A percentile compares a stretch with the other conserved stretches of the same genome.
Evolutionary conservation across 2,888 invertebrate species (phyloP).

Genomic region (Oscheius onirici): DNA sequence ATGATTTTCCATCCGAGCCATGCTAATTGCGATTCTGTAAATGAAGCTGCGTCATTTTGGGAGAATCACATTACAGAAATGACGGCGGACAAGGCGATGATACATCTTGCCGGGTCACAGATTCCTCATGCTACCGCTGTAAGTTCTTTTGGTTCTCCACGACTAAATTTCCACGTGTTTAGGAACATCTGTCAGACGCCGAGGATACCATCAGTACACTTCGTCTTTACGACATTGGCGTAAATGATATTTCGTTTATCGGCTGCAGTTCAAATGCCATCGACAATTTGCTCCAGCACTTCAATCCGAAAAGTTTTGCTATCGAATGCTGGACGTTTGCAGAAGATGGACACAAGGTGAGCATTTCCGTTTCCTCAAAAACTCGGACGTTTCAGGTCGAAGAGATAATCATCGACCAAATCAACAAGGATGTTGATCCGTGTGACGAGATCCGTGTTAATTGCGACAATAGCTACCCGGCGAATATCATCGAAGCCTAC

Average conservation of each 20-base stretch:
- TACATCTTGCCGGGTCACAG: conserved; percentile 5
- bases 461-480: neutral
- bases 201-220: neutral
- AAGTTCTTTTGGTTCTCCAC: neutral
- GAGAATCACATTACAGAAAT: neutral
- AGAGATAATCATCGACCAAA: conserved; percentile 8
- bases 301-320: neutral
- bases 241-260: neutral
- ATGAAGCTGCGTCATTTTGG: conserved; percentile 1
- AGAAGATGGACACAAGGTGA: neutral
- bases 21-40: neutral
- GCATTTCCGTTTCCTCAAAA: no score
- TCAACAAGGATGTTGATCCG: neutral
- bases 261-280: conserved; percentile 5
- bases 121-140: conserved; percentile 2
- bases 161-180: neutral
- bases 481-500: neutral
- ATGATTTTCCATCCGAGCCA: neutral
- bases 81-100: neutral
- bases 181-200: conserved; percentile 1
- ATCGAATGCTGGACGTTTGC: neutral
- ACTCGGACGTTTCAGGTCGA: neutral
- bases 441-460: neutral
- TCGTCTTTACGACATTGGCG: neutral
- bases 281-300: neutral